A percentile compares a stretch with the other conserved stretches of the same genome.
These are phyloP conservation scores for Dipodomys ordii DNA, from an alignment of 2,113 vertebrate species.

Conservation along the genomic window DNA sequence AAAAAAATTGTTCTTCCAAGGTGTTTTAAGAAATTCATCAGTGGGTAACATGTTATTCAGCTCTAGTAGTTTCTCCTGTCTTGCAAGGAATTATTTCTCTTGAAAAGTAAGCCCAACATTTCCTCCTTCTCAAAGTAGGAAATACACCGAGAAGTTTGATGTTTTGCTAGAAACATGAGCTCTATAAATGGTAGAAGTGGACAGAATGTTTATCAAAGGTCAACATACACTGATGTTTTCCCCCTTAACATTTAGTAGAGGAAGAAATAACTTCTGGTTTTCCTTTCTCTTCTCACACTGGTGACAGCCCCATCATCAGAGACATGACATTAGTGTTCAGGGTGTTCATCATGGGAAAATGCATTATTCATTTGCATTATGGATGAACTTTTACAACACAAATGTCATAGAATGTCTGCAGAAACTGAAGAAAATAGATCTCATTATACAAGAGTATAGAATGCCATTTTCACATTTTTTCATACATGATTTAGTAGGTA, in stretches of 20 bases:
- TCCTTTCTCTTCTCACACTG: constrained; percentile 38
- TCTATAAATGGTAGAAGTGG: background rate
- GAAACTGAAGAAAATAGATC: constrained; percentile 32
- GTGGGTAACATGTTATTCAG: background rate
- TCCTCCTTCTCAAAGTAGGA: background rate
- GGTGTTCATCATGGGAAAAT: constrained; percentile 43
- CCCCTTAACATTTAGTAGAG: constrained; percentile 21
- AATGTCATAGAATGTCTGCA: constrained; percentile 30
- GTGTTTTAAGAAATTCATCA: background rate
- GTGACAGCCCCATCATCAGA: constrained; percentile 49
- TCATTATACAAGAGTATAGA: constrained; percentile 27
- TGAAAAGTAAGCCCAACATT: background rate
- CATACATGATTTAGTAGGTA: constrained; percentile 40
- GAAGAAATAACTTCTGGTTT: constrained; percentile 8
- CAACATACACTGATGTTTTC: background rate
- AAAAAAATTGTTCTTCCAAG: background rate
- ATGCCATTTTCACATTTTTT: constrained; percentile 46
- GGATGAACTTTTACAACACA: constrained; percentile 56
- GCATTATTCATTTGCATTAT: constrained; percentile 63
- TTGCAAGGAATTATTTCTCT: background rate
- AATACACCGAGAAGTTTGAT: background rate
- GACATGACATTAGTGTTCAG: constrained; percentile 19
- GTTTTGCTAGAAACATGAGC: background rate
- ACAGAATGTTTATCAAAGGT: background rate
- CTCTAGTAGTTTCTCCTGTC: background rate